phyloP scores from a whole-genome alignment of 2,113 vertebrate species.

The Hemichromis elongatus region DNA sequence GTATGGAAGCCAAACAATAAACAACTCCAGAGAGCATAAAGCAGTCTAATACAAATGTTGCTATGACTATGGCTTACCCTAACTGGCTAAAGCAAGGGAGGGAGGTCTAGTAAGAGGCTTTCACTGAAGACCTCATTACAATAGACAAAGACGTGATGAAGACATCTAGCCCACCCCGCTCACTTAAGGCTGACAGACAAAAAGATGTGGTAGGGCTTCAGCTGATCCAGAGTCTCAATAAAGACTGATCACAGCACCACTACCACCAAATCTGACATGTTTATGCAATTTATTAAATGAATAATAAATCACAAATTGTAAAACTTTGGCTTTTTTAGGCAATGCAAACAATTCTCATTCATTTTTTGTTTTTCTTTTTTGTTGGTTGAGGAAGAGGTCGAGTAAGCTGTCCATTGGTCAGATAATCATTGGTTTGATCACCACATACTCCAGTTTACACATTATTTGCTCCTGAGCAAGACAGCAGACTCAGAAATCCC shows the following conservation, averaged over 20 bases:
- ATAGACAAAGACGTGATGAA: constrained; percentile 52
- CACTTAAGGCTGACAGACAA: constrained; percentile 37
- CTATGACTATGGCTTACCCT: background rate
- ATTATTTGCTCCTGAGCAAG: background rate
- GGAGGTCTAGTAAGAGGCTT: constrained; percentile 47
- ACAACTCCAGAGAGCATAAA: constrained; percentile 19
- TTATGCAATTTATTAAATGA: background rate
- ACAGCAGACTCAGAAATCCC: background rate
- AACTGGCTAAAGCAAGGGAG: constrained; percentile 6
- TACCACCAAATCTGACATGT: background rate
- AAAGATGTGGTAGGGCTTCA: background rate
- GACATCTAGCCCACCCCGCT: constrained; percentile 52
- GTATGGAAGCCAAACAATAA: constrained; percentile 38
- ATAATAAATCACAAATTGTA: background rate
- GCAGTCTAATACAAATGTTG: constrained; percentile 5
- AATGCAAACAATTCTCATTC: background rate
- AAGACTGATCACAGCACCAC: background rate
- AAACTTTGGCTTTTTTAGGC: background rate
- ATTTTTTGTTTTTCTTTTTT: background rate
- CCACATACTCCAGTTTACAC: background rate
- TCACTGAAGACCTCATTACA: constrained; percentile 12
- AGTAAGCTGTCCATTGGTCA: background rate
- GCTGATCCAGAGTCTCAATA: constrained; percentile 31
- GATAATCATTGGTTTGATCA: background rate
- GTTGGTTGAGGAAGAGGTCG: background rate